Evolutionary conservation across 2,113 vertebrate genomes (phyloP).

Genomic region (Tauraco erythrolophus): DNA sequence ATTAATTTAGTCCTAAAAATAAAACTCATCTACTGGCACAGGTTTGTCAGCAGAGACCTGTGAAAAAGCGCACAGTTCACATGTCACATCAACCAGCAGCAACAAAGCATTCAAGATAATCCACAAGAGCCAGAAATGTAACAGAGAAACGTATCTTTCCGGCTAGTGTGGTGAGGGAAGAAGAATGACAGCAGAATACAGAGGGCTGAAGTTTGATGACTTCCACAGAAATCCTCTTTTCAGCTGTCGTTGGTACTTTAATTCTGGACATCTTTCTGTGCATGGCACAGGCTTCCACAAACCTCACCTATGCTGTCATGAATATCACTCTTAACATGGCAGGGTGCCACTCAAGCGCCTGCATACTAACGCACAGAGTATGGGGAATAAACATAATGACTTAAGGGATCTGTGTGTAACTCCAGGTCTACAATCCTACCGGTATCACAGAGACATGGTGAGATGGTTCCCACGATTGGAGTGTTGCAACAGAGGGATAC

Average conservation of each 20-base stretch:
- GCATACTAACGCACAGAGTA: neutral
- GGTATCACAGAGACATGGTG: neutral
- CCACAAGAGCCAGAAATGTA: fast-evolving
- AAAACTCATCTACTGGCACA: neutral
- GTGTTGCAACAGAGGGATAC: neutral
- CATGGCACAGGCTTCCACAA: neutral
- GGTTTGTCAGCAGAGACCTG: neutral
- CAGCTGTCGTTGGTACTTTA: neutral
- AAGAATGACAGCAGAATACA: neutral
- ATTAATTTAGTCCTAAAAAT: neutral
- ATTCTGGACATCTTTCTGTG: neutral
- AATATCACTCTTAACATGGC: neutral
- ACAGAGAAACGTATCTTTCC: neutral
- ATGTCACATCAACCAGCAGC: neutral
- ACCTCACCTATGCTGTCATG: neutral
- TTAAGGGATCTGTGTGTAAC: neutral
- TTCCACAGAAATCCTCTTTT: neutral
- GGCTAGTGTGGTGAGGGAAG: neutral
- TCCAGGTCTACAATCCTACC: neutral
- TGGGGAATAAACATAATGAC: neutral
- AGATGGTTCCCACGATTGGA: neutral
- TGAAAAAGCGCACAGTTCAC: neutral
- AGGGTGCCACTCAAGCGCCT: neutral
- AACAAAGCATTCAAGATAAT: neutral
- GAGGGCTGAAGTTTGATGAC: neutral